A percentile compares a stretch with the other conserved stretches of the same genome.
Evolutionary conservation across 2,888 invertebrate genomes (phyloP).

Genomic region (Caenorhabditis sinica): DNA sequence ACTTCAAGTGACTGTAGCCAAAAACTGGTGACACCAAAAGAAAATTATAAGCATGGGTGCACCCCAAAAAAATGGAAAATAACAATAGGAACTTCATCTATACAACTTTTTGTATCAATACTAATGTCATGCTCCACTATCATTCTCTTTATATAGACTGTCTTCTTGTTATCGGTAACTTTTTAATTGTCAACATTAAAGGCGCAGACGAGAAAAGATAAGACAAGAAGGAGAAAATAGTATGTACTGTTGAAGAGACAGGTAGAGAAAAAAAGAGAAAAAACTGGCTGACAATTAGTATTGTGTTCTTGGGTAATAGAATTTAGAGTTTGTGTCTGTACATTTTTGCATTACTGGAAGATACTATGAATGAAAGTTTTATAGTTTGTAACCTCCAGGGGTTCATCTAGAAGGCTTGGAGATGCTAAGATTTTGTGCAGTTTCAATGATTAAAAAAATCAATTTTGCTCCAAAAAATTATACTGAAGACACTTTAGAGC

Average conservation of each 20-base stretch:
- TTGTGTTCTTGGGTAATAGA: neutral
- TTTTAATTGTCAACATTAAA: conserved; percentile 9
- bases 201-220: conserved; percentile 3
- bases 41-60: conserved; percentile 21
- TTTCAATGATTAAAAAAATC: no score
- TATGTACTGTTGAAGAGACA: conserved; percentile 7
- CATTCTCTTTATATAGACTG: conserved; percentile 9
- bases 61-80: neutral
- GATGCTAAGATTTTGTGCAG: no score
- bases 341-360: neutral
- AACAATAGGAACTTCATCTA: neutral
- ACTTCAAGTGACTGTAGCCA: conserved; percentile 57
- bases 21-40: conserved; percentile 46
- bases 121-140: neutral
- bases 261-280: neutral
- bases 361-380: neutral
- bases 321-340: conserved; percentile 7
- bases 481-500: no score
- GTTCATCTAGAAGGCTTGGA: no score
- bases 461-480: no score
- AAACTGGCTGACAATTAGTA: neutral
- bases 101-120: neutral
- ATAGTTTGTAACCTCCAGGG: neutral
- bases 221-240: conserved; percentile 1
- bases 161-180: neutral